Evolutionary conservation across 1,140 invertebrate species (phyloP), one percentile per base, ranked within the genome.

Genomic region (Brachionus plicatilis): DNA sequence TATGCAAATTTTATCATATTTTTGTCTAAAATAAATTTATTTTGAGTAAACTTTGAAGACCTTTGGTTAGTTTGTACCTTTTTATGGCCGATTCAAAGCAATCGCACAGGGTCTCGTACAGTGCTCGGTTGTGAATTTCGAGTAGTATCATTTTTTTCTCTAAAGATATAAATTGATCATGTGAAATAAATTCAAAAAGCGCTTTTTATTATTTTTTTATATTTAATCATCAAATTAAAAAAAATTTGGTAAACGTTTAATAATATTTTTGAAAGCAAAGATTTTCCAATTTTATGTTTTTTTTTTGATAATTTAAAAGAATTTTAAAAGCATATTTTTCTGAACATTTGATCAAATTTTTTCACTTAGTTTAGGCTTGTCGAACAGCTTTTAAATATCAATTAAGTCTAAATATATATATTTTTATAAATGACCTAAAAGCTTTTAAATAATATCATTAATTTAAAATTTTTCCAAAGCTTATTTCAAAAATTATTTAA

Each of bases 51-150:
- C 33, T 37, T 17, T 24, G 45, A 24, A 85, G 84, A 17, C 60
- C 85, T 50, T 27, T 20, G 82, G 45, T 9, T 33, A n/a, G 12
- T 17, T 4, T 8, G 17, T 66, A 43, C 41, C 24, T 37, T 29
- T 78, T 83, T 20, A 53, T n/a, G 7, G 24, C 50, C 66, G 45
- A 97, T 91, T 94, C 95, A 91, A 97, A 96, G 92, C 97, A 97
- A 85, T 95, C 92, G 87, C 93, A 93, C 88, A 98, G 92, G 53
- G 95, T 96, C 91, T 98, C 96, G 92, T 97, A 95, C 86, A 98
- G 93, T 91, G 98, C 96, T 90, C 95, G 93, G 92, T 99, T 99
- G 91, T 97, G 96, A 91, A 97, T 96, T 93, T 99, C 97, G 87
- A 99, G 92, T 89, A 99, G 93, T 92, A 99, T 99, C 97, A 99